Evolutionary conservation across 2,113 vertebrate genomes (phyloP), one percentile per base, ranked within the genome.

Genomic region (Columba livia): DNA sequence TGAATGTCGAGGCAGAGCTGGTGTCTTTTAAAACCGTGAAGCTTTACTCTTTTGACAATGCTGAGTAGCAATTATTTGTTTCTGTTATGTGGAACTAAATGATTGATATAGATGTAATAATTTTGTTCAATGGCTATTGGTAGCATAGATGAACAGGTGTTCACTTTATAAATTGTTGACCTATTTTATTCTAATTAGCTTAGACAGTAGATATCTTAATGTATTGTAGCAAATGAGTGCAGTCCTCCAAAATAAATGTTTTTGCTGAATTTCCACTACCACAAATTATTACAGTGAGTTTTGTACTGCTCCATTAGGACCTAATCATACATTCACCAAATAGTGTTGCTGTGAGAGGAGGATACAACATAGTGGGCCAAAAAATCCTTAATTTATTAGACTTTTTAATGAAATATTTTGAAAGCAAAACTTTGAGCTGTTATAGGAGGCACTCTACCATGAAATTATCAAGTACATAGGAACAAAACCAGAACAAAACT

Each of bases 1-100:
- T 85, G 89, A 95, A 88, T 92, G 87, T 92, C 2, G 12, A 93
- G 78, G 89, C 38, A 93, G 64, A 90, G 95, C 51, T 82, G 34
- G 64, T 87, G 32, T 60, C 79, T 93, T 85, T 90, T 73, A 88
- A 88, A 91, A 86, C 29, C 51, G 50, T 44, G 24, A 31, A 36
- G 54, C 79, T 92, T 89, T 94, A 86, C 64, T 79, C 66, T 40
- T 92, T 75, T 89, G 75, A 94, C 65, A 87, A 84, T 73, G 44
- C 34, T 88, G 75, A 94, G 28, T 28, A 73, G 47, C 64, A 90
- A 72, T 84, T 88, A 88, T 91, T 86, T 93, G 48, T 91, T 88
- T 88, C 69, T 89, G 83, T 88, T 91, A 69, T 85, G 44, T 62
- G 51, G 54, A 96, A 88, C 54, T 53, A 66, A 94, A 89, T 65